Evolutionary conservation across 2,888 invertebrate genomes (phyloP).

Genomic region (Andricus quercusramuli): DNA sequence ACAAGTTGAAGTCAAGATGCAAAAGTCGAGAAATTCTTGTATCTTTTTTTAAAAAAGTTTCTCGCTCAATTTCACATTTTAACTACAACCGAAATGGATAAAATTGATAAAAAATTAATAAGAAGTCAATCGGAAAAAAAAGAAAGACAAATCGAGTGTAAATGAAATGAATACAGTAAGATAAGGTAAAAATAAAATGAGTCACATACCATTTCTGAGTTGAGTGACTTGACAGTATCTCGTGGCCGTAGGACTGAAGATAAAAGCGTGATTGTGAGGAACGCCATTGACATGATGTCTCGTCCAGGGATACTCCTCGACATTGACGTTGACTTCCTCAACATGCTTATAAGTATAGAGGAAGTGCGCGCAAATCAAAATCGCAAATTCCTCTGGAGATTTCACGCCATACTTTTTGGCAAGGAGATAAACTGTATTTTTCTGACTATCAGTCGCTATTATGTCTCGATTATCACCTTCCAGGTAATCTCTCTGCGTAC

Average conservation of each 20-base stretch:
- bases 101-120: too few relatives aligned
- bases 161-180: background rate
- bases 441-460: slow-evolving; percentile 90
- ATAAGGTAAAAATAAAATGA: slow-evolving; percentile 23
- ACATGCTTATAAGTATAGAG: slow-evolving; percentile 88
- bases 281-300: slow-evolving; percentile 81
- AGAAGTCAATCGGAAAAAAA: too few relatives aligned
- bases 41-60: too few relatives aligned
- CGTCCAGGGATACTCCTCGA: slow-evolving; percentile 89
- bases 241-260: slow-evolving; percentile 84
- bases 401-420: slow-evolving; percentile 89
- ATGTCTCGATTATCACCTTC: slow-evolving; percentile 89
- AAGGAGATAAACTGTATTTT: slow-evolving; percentile 89
- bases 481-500: slow-evolving; percentile 86
- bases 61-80: too few relatives aligned
- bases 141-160: background rate
- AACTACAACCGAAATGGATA: too few relatives aligned
- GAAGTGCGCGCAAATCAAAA: slow-evolving; percentile 87
- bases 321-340: slow-evolving; percentile 84
- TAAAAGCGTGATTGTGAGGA: slow-evolving; percentile 88
- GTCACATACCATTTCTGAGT: slow-evolving; percentile 83
- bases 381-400: slow-evolving; percentile 88
- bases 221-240: slow-evolving; percentile 86
- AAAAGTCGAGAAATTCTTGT: too few relatives aligned
- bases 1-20: too few relatives aligned